Evolutionary conservation across 2,888 invertebrate species (phyloP), one percentile per base, ranked within the genome.

Genomic region (Xylota sylvarum): DNA sequence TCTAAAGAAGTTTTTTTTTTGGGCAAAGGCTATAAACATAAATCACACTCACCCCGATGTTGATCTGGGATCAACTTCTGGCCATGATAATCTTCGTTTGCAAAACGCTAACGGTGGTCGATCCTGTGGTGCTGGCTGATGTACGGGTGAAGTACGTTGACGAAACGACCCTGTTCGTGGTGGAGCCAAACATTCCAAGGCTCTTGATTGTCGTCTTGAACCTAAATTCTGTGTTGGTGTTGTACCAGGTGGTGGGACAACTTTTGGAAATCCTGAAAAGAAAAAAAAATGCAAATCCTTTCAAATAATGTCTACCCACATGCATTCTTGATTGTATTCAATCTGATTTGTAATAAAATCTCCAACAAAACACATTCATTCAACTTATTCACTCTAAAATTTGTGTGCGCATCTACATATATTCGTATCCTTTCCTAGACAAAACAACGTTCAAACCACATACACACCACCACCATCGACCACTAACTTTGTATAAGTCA

Each of bases 41-140:
- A n/a, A n/a, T n/a, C n/a, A n/a, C 23, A 93, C 95, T 95, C 93
- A 97, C 97, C 97, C 97, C 6, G 97, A 97, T 88, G 96, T 95
- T 58, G 96, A 96, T 88, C 96, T 95, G 90, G 96, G 96, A 92
- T 97, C 97, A 80, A 97, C 96, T 92, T 97, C 97, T 7, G 97
- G 97, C 97, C 97, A 97, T 40, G 96, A 96, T 40, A 95, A 94
- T 58, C 97, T 94, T 65, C 97, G 93, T 88, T 95, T 95, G 92
- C 97, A 97, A 91, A 97, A 97, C 60, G 95, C 95, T 92, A 96
- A 94, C 37, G 95, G 94, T 9, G 95, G 95, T 70, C 95, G 94
- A 89, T 95, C 95, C 10, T 94, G 94, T 9, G 95, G 94, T 30
- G 94, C 93, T 74, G 90, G 89, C 56, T 91, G 92, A 88, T 92